Evolutionary conservation across 2,113 vertebrate genomes (phyloP).

Genomic region (Varanus komodoensis): DNA sequence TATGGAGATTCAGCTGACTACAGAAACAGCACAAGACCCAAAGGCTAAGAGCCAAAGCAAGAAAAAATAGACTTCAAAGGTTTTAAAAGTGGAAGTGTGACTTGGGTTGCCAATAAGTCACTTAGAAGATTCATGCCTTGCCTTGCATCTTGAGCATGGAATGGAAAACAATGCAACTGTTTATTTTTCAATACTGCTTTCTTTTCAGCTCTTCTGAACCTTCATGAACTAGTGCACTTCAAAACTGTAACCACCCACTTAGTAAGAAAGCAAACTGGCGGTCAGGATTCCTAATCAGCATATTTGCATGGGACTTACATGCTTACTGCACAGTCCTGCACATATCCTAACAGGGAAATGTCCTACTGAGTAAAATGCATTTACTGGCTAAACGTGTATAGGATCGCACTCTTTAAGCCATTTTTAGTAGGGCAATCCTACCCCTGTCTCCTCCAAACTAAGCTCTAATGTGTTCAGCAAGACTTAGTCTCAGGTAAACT

Average conservation of each 20-base stretch:
- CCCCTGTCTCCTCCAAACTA: no score
- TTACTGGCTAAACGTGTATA: no score
- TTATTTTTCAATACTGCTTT: neutral
- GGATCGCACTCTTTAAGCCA: no score
- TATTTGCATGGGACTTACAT: neutral
- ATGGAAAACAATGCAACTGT: neutral
- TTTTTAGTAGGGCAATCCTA: no score
- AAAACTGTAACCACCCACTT: neutral
- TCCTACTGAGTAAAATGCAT: no score
- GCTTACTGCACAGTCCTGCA: no score
- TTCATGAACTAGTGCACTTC: neutral
- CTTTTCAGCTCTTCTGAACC: neutral
- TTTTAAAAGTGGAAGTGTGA: constrained; percentile 42
- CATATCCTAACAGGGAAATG: no score
- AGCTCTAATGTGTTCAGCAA: no score
- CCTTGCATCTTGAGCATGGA: neutral
- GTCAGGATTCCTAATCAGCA: neutral
- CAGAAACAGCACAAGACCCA: constrained; percentile 39
- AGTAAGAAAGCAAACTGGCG: neutral
- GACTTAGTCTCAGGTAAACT: neutral
- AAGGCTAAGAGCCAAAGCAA: constrained; percentile 21
- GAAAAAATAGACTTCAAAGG: constrained; percentile 37
- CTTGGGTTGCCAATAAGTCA: neutral
- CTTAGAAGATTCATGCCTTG: neutral
- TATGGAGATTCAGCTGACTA: constrained; percentile 41